phyloP scores from a whole-genome alignment of 2,797 vertebrate species.

The Aulostomus chinensis region DNA sequence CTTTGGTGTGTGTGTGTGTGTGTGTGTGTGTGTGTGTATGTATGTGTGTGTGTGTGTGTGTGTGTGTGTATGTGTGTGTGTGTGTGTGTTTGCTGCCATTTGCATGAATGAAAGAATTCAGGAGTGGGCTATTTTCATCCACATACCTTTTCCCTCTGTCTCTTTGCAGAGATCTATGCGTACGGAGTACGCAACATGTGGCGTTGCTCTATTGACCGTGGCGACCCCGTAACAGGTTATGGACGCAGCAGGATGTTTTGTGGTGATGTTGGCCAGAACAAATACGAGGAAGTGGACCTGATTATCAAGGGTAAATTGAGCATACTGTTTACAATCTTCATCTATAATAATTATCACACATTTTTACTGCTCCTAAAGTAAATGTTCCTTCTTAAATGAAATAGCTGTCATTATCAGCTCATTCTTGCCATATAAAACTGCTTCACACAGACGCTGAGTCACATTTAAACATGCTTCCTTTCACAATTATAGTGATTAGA shows the following conservation, averaged over 20 bases:
- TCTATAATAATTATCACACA: too few species aligned
- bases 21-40: too few species aligned
- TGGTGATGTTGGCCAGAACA: conserved; percentile 87
- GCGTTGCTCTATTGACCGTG: conserved; percentile 86
- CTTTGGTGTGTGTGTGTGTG: too few species aligned
- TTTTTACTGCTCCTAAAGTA: not conserved
- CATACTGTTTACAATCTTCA: not conserved
- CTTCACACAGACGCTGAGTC: not conserved
- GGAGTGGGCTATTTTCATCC: too few species aligned
- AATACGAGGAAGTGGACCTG: conserved; percentile 85
- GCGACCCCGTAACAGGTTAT: conserved; percentile 68
- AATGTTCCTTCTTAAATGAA: not conserved
- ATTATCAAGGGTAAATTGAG: conserved; percentile 74
- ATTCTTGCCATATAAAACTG: not conserved
- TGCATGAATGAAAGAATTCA: not conserved
- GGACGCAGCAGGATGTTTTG: conserved; percentile 83
- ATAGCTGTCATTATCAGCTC: conserved; percentile 1
- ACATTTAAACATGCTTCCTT: too few species aligned
- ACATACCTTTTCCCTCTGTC: not conserved
- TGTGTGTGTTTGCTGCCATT: too few species aligned
- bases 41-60: too few species aligned
- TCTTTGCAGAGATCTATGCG: conserved; percentile 78
- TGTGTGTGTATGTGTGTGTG: too few species aligned
- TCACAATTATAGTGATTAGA: too few species aligned
- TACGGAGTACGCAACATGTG: conserved; percentile 89